Evolutionary conservation across 2,888 invertebrate species (phyloP).

Genomic region (Archaeoteleia sp.): DNA sequence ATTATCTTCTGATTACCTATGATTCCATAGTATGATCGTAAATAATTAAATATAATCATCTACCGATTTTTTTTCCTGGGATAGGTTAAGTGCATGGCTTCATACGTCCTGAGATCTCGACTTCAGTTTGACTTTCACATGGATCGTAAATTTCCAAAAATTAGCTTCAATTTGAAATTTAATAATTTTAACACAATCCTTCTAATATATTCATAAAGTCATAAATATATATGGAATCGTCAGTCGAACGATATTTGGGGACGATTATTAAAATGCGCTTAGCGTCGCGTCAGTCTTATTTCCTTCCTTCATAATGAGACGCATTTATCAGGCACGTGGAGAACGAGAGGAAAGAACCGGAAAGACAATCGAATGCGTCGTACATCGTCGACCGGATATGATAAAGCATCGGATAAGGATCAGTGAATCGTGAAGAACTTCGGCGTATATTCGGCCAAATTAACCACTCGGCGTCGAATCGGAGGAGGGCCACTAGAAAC

Average conservation of each 20-base stretch:
- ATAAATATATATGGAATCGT: too few species aligned
- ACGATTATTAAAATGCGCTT: slow-evolving; percentile 12
- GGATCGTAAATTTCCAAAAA: too few species aligned
- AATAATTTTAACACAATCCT: too few species aligned
- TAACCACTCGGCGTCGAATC: slow-evolving; percentile 72
- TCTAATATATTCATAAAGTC: too few species aligned
- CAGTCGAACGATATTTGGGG: not conserved
- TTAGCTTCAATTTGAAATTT: too few species aligned
- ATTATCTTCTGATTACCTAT: too few species aligned
- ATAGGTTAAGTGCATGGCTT: too few species aligned
- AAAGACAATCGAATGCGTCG: slow-evolving; percentile 54
- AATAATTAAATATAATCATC: too few species aligned
- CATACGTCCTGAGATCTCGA: too few species aligned
- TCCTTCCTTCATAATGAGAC: slow-evolving; percentile 5
- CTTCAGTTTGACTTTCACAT: too few species aligned
- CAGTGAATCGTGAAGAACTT: slow-evolving; percentile 43
- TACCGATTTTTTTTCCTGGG: too few species aligned
- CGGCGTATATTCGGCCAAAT: slow-evolving; percentile 66
- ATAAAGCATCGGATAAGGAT: slow-evolving; percentile 72
- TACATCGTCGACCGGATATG: slow-evolving; percentile 64
- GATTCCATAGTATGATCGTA: too few species aligned
- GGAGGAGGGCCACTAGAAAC: slow-evolving; percentile 40
- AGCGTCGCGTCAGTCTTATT: slow-evolving; percentile 11
- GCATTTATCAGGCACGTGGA: slow-evolving; percentile 13
- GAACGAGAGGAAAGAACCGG: slow-evolving; percentile 30